phyloP scores from a whole-genome alignment of 2,888 invertebrate genomes.

The Podabrus alpinus region DNA sequence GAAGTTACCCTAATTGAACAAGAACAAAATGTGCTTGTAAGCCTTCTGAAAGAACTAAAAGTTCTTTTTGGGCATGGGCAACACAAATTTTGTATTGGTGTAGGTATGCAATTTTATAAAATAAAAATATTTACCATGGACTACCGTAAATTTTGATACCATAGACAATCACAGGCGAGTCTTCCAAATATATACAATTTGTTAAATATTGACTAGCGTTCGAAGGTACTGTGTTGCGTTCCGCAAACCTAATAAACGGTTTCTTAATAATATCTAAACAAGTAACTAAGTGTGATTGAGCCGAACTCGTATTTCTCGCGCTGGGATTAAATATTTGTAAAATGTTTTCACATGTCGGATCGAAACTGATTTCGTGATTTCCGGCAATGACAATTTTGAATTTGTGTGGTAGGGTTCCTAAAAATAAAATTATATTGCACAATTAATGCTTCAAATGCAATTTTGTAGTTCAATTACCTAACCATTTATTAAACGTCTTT shows the following conservation, averaged over 20 bases:
- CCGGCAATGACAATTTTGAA: slow-evolving; percentile 84
- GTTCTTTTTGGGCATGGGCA: too few relatives aligned
- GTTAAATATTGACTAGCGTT: slow-evolving; percentile 71
- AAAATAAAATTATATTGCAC: slow-evolving; percentile 20
- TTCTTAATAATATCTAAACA: slow-evolving; percentile 51
- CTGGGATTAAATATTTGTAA: slow-evolving; percentile 23
- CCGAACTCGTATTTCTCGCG: slow-evolving; percentile 7
- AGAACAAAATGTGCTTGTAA: too few relatives aligned
- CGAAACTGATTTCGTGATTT: slow-evolving; percentile 85
- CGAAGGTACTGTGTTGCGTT: slow-evolving; percentile 34
- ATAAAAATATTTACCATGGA: slow-evolving; percentile 66
- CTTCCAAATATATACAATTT: slow-evolving; percentile 79
- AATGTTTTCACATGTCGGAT: slow-evolving; percentile 56
- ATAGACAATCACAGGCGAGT: slow-evolving; percentile 66
- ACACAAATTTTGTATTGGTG: too few relatives aligned
- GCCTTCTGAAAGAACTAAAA: too few relatives aligned
- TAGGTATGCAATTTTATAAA: neutral
- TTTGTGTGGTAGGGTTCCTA: slow-evolving; percentile 67
- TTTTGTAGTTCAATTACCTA: slow-evolving; percentile 56
- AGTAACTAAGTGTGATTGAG: slow-evolving; percentile 59
- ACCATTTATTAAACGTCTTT: slow-evolving; percentile 74
- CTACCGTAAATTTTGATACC: slow-evolving; percentile 82
- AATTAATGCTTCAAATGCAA: neutral
- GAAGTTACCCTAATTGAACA: too few relatives aligned
- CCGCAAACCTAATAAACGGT: slow-evolving; percentile 20